A percentile compares a stretch with the other conserved stretches of the same genome.
phyloP scores from a whole-genome alignment of 2,797 vertebrate species.

The Xiphophorus birchmanni region DNA sequence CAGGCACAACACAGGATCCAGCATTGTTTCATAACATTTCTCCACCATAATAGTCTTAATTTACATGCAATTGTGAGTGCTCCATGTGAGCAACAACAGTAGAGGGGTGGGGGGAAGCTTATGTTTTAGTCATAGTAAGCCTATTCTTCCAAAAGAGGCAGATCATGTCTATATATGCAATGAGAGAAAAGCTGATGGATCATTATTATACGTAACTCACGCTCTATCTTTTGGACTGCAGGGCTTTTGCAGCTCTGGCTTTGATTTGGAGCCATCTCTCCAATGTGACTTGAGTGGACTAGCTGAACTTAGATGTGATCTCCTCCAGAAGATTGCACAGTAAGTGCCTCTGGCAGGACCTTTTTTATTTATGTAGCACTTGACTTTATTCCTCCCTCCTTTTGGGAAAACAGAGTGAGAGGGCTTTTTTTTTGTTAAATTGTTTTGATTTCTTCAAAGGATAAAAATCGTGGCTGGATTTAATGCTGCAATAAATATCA shows the following conservation, averaged over 20 bases:
- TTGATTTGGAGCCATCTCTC: slow-evolving; percentile 70
- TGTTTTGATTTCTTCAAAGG: slow-evolving; percentile 1
- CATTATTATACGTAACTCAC: slow-evolving; percentile 65
- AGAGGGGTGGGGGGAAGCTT: slow-evolving; percentile 23
- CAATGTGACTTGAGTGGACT: slow-evolving; percentile 66
- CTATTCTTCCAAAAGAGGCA: slow-evolving; percentile 53
- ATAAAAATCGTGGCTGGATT: slow-evolving; percentile 10
- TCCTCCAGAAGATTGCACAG: slow-evolving; percentile 69
- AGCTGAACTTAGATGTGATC: slow-evolving; percentile 69
- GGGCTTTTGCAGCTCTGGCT: slow-evolving; percentile 55
- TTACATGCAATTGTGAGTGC: slow-evolving; percentile 54
- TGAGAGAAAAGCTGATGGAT: slow-evolving; percentile 63
- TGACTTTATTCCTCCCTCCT: slow-evolving; percentile 55
- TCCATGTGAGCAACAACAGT: slow-evolving; percentile 45
- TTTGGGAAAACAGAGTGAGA: slow-evolving; percentile 24
- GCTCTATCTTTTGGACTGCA: slow-evolving; percentile 54
- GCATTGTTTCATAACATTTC: slow-evolving; percentile 57
- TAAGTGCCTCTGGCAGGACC: slow-evolving; percentile 72
- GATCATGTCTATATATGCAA: slow-evolving; percentile 64
- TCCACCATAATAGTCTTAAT: slow-evolving; percentile 57
- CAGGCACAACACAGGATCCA: slow-evolving; percentile 27
- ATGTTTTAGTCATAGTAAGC: slow-evolving; percentile 58
- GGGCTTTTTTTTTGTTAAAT: background rate
- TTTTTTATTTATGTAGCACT: slow-evolving; percentile 68
- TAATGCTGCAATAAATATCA: slow-evolving; percentile 32